These are phyloP conservation scores for Dynastes maya DNA, from an alignment of 2,888 invertebrate species.

Conservation along the genomic window DNA sequence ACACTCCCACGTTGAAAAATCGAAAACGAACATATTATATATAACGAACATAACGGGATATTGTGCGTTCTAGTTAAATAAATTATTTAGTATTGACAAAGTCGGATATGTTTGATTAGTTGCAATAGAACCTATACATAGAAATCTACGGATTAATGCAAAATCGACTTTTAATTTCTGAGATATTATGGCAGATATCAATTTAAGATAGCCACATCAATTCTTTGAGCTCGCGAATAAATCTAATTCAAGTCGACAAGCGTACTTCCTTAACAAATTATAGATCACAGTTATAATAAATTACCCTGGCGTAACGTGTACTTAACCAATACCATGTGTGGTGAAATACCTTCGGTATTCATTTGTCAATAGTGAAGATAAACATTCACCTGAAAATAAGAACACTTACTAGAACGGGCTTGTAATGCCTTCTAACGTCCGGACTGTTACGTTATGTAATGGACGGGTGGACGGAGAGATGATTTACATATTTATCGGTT, in stretches of 20 bases:
- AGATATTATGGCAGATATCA: not conserved
- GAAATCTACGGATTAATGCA: too few relatives aligned
- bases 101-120: too few relatives aligned
- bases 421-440: constrained; percentile 27
- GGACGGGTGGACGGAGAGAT: constrained; percentile 18
- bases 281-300: constrained; percentile 8
- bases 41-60: too few relatives aligned
- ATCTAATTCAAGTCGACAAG: not conserved
- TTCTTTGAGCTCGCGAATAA: not conserved
- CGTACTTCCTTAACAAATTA: not conserved
- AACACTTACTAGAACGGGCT: constrained; percentile 11
- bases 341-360: constrained; percentile 10
- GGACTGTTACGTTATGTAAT: constrained; percentile 25
- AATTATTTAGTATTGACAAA: too few relatives aligned
- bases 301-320: not conserved
- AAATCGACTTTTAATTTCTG: too few relatives aligned
- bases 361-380: constrained; percentile 20
- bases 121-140: too few relatives aligned
- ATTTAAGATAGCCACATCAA: not conserved
- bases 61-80: too few relatives aligned
- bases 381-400: constrained; percentile 14
- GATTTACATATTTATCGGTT: constrained; percentile 39
- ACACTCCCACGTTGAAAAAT: too few relatives aligned
- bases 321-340: constrained; percentile 5
- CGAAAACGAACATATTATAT: too few relatives aligned